These are phyloP conservation scores for Nomada ferruginata DNA, from an alignment of 2,888 invertebrate genomes.

Conservation along the genomic window DNA sequence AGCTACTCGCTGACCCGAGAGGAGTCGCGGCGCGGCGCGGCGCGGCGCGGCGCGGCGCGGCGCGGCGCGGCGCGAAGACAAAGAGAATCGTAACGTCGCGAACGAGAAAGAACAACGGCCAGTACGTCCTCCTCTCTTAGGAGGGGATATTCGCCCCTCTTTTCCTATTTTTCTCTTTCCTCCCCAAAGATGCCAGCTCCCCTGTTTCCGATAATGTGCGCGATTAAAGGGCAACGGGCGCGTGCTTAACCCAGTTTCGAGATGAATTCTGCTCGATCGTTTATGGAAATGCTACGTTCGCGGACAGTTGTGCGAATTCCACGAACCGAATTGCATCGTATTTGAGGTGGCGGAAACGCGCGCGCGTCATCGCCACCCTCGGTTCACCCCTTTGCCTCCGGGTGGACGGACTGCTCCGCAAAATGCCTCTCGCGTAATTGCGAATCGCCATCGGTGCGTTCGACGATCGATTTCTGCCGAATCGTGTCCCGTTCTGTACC, in stretches of 20 bases:
- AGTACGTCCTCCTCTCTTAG: neutral
- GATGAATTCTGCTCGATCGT: constrained; percentile 46
- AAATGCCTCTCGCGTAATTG: constrained; percentile 55
- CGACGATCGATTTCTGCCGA: constrained; percentile 45
- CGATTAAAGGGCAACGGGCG: constrained; percentile 34
- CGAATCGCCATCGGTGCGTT: constrained; percentile 54
- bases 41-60: no score
- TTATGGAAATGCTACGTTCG: constrained; percentile 30
- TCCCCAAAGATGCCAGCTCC: neutral
- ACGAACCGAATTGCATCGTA: constrained; percentile 57
- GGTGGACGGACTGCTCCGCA: constrained; percentile 22
- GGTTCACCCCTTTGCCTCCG: constrained; percentile 1
- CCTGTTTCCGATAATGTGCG: neutral
- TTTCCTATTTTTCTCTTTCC: neutral
- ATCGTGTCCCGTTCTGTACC: neutral
- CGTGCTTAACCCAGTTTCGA: constrained; percentile 58
- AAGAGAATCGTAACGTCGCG: constrained; percentile 49
- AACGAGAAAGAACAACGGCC: constrained; percentile 30
- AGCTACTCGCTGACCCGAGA: constrained; percentile 65
- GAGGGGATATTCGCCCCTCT: neutral
- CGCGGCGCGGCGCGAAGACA: constrained; percentile 57
- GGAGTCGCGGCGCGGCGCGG: no score
- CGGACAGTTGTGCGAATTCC: constrained; percentile 50
- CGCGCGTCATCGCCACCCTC: constrained; percentile 53
- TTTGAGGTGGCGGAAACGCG: constrained; percentile 46